These are phyloP conservation scores for Molanna angustata DNA, from an alignment of 2,888 invertebrate species.

Conservation along the genomic window DNA sequence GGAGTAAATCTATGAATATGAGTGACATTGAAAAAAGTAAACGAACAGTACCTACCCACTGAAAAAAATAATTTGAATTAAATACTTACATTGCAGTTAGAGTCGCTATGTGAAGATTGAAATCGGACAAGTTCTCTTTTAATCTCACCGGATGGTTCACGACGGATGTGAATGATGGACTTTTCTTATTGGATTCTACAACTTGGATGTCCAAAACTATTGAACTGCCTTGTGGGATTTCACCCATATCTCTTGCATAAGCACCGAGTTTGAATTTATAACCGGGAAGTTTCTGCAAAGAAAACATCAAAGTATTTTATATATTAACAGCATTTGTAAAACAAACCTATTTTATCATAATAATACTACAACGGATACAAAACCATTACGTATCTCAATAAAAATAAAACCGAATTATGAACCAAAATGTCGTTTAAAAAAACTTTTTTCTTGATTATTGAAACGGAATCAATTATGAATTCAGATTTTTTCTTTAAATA, in stretches of 20 bases:
- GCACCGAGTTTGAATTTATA: conserved; percentile 70
- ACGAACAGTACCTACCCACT: no score
- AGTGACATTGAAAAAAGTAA: no score
- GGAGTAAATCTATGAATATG: no score
- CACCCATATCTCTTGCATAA: conserved; percentile 75
- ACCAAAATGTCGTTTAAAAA: background rate
- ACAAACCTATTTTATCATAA: conserved; percentile 1
- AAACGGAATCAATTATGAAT: no score
- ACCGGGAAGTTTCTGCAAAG: conserved; percentile 58
- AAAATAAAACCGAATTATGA: no score
- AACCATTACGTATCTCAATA: no score
- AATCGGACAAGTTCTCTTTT: conserved; percentile 73
- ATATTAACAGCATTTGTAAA: no score
- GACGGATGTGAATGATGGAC: conserved; percentile 67
- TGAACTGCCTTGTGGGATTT: conserved; percentile 60
- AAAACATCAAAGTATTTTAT: no score
- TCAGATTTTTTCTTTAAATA: no score
- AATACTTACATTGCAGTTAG: conserved; percentile 66
- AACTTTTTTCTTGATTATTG: background rate
- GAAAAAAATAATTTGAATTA: background rate
- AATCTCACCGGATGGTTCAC: conserved; percentile 62
- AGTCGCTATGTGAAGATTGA: conserved; percentile 65
- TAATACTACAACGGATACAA: no score
- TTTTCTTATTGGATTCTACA: conserved; percentile 84
- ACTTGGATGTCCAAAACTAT: conserved; percentile 82